Evolutionary conservation across 2,888 invertebrate genomes (phyloP).

Genomic region (Microctonus hyperodae): DNA sequence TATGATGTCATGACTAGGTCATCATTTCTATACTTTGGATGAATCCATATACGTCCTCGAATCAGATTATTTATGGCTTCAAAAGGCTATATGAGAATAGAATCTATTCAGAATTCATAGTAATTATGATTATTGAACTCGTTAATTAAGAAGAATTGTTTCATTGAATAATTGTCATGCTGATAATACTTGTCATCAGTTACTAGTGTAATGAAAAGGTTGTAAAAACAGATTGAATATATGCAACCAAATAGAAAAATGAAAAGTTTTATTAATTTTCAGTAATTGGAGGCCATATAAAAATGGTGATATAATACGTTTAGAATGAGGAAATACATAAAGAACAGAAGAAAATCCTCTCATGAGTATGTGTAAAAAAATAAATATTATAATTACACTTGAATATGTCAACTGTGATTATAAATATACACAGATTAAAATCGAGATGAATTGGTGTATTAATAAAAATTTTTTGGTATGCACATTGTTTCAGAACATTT

Average conservation of each 20-base stretch:
- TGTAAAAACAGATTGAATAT: not conserved
- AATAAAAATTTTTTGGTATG: too few relatives aligned
- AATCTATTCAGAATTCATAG: not conserved
- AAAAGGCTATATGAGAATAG: conserved; percentile 3
- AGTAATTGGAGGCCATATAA: too few relatives aligned
- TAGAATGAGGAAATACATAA: too few relatives aligned
- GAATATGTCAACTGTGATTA: too few relatives aligned
- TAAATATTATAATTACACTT: too few relatives aligned
- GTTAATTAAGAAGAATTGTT: conserved; percentile 19
- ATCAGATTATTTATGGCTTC: conserved; percentile 26
- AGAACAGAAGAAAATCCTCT: too few relatives aligned
- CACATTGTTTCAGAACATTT: too few relatives aligned
- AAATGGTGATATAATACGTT: not conserved
- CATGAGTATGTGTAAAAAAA: too few relatives aligned
- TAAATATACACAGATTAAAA: too few relatives aligned
- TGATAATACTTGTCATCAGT: not conserved
- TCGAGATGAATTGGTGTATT: too few relatives aligned
- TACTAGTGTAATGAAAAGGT: not conserved
- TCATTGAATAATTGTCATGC: not conserved
- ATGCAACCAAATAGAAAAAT: not conserved
- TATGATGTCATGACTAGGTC: conserved; percentile 4
- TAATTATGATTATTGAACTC: conserved; percentile 21
- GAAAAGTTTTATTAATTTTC: too few relatives aligned
- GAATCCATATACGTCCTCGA: conserved; percentile 24
- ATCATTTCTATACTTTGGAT: conserved; percentile 11